Evolutionary conservation across 2,797 vertebrate species (phyloP).

Genomic region (Onychomys leucogaster): DNA sequence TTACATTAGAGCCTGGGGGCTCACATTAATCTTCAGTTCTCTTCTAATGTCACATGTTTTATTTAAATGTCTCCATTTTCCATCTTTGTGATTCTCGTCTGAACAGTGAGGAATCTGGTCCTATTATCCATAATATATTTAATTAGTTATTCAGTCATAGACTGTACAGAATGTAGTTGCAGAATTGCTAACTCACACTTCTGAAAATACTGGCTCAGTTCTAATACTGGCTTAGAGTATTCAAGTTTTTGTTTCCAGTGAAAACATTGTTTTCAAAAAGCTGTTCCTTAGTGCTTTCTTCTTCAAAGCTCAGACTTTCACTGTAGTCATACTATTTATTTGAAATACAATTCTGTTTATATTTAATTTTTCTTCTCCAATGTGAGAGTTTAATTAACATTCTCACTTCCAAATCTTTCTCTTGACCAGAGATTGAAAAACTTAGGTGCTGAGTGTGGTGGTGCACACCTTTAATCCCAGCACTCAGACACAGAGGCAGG

Average conservation of each 20-base stretch:
- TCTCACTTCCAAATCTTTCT: conserved; percentile 31
- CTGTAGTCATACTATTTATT: not conserved
- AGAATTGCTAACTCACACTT: not conserved
- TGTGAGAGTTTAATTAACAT: not conserved
- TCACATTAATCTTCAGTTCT: not conserved
- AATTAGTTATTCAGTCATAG: conserved; percentile 35
- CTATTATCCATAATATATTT: not conserved
- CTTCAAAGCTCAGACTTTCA: not conserved
- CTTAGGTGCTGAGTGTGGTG: not conserved
- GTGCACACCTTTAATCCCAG: not conserved
- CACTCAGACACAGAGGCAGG: not conserved
- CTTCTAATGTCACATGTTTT: not conserved
- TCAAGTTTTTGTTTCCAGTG: conserved; percentile 18
- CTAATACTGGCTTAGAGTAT: not conserved
- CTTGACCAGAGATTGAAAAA: not conserved
- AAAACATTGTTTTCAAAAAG: conserved; percentile 18
- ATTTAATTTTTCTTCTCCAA: conserved; percentile 21
- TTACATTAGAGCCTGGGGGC: conserved; percentile 8
- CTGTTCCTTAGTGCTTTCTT: conserved; percentile 9
- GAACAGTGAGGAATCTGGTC: conserved; percentile 28
- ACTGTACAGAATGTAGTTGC: conserved; percentile 11
- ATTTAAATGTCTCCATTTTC: conserved; percentile 31
- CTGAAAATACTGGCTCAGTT: conserved; percentile 30
- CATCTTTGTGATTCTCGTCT: conserved; percentile 42
- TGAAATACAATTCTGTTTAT: conserved; percentile 51